Base-by-base conservation (phyloP, 2,888 invertebrate genomes). In the Parnassius smintheus region DNA sequence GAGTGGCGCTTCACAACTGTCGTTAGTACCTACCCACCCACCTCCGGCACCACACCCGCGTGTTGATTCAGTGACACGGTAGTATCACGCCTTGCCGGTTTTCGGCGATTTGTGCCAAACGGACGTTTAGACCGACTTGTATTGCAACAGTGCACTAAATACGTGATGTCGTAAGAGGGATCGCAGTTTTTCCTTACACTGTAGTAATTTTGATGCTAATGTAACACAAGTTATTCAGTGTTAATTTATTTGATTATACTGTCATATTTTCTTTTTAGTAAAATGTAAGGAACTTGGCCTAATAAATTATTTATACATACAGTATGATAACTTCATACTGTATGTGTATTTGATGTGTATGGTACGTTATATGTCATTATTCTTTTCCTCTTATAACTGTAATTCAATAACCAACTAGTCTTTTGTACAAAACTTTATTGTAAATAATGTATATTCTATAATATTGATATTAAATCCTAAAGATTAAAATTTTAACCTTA, bases 91-190 rank as follows among this genome's bases (percentile, higher is more conserved):
- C 78, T 76, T 90, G 90, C 91, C 91, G 90, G 81, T 77, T 76
- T 90, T 91, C 91, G 91, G 90, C 83, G 89, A 91, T 73, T 75
- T 91, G 91, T 91, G 91, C 91, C 91, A 91, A 91, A 91, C 91
- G 78, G 91, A 91, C 84, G 91, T 91, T 77, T 91, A 86, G 80
- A 86, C 81, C 75, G 75, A 75, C 68, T 64, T 74, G 64, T 81
- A 52, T 56, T 52, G 59, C 48, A 48, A 51, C 45, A 85, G 82
- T 84, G 81, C 78, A 81, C 81, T 82, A 78, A 59, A 54, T 56
- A 67, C 70, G 72, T 70, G 68, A 70, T 59, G 65, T 69, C 53
- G 56, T 51, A 65, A 56, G 56, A 76, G 65, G 77, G 73, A 83
- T 83, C 80, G 72, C 77, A 81, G 87, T 83, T 88, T 85, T 88